phyloP scores from a whole-genome alignment of 2,113 vertebrate species.

The Sylvia atricapilla region DNA sequence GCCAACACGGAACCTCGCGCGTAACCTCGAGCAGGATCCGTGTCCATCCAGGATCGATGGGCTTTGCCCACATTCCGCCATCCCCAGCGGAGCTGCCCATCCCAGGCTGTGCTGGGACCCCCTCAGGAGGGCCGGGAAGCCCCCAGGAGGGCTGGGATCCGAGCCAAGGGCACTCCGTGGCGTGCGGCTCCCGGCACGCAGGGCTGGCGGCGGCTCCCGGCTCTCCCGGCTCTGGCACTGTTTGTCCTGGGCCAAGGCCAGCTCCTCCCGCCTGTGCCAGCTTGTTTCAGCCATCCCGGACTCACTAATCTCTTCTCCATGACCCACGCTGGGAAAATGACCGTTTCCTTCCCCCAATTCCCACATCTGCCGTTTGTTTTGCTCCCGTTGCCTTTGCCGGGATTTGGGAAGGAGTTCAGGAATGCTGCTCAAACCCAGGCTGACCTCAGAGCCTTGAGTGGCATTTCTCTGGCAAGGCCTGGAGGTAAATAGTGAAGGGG shows the following conservation, averaged over 20 bases:
- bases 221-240: constrained; percentile 20
- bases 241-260: constrained; percentile 53
- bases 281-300: background rate
- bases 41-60: fast-evolving
- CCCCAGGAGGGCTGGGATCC: background rate
- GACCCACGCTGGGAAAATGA: constrained; percentile 55
- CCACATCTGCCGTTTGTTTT: constrained; percentile 62
- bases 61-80: background rate
- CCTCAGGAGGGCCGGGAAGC: background rate
- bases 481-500: background rate
- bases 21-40: fast-evolving
- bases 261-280: constrained; percentile 16
- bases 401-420: constrained; percentile 40
- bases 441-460: background rate
- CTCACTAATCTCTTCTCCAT: constrained; percentile 48
- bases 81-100: fast-evolving
- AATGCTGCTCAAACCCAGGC: background rate
- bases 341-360: constrained; percentile 52
- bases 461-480: background rate
- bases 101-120: background rate
- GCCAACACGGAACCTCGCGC: fast-evolving
- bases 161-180: background rate
- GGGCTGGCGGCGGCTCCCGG: background rate
- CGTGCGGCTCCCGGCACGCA: background rate
- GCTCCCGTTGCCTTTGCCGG: constrained; percentile 17